These are phyloP conservation scores for Astropecten irregularis DNA, from an alignment of 53 echinoderm and acorn worm genomes.

Conservation along the genomic window DNA sequence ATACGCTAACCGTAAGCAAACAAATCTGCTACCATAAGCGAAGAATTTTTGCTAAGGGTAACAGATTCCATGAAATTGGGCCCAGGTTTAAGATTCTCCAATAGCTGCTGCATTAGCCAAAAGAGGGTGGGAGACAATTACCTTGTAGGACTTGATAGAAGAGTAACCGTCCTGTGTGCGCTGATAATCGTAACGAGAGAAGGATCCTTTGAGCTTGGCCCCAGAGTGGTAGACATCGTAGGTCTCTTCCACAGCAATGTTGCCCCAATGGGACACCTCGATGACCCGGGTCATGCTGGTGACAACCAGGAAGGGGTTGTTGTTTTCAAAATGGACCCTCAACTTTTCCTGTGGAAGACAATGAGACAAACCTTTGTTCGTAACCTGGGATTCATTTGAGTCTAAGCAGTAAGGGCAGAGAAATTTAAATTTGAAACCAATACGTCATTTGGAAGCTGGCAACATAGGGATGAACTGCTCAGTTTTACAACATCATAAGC, in stretches of 20 bases:
- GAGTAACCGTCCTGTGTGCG: conserved; percentile 89
- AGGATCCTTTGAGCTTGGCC: conserved; percentile 88
- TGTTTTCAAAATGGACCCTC: conserved; percentile 93
- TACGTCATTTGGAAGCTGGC: no score
- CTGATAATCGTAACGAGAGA: conserved; percentile 98
- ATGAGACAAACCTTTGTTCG: neutral
- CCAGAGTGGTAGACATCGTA: conserved; percentile 84
- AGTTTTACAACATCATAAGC: no score
- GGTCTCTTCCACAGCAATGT: conserved; percentile 97
- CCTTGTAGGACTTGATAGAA: conserved; percentile 95
- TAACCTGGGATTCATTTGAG: neutral
- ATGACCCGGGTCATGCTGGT: conserved; percentile 88
- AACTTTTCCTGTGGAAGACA: conserved; percentile 63
- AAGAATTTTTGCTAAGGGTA: no score
- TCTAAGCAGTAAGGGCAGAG: neutral
- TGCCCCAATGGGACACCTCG: conserved; percentile 99
- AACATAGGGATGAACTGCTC: no score
- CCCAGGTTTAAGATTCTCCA: no score
- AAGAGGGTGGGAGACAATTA: no score
- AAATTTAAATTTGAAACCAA: no score
- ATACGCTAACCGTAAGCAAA: no score
- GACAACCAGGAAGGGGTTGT: conserved; percentile 92
- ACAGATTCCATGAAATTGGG: no score
- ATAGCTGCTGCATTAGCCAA: no score
- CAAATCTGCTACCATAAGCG: no score